Conservation (phyloP, 2,113 vertebrate species). For the Himantopus leucocephalus region DNA sequence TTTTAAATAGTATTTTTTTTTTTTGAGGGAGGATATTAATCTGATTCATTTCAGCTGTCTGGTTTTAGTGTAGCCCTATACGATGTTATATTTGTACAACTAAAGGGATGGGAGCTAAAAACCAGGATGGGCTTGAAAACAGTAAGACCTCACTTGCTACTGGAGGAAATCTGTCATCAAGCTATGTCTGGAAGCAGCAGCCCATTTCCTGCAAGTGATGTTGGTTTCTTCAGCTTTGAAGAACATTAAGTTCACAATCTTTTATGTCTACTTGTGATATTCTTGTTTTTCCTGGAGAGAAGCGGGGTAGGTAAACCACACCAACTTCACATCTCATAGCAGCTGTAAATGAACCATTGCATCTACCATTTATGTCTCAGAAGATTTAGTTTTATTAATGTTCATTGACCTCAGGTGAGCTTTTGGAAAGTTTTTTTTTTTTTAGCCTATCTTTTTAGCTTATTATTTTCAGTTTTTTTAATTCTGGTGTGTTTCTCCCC, state of each 20-base stretch:
- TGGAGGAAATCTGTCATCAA: background rate
- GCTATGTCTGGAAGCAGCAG: background rate
- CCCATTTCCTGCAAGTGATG: background rate
- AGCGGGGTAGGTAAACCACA: background rate
- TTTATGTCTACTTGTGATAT: background rate
- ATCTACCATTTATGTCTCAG: background rate
- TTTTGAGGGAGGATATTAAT: background rate
- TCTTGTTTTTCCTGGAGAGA: background rate
- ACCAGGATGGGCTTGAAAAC: background rate
- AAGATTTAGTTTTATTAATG: background rate
- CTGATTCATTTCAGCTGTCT: background rate
- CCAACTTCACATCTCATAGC: background rate
- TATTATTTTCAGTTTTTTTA: background rate
- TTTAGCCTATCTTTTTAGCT: background rate
- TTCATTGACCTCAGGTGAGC: background rate
- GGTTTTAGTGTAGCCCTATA: background rate
- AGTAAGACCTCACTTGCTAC: background rate
- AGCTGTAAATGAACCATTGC: background rate
- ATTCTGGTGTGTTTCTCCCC: background rate
- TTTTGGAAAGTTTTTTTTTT: background rate
- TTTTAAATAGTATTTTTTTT: background rate
- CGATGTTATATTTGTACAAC: background rate
- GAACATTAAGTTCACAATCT: background rate
- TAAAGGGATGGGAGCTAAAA: background rate
- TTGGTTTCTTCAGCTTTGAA: background rate